Evolutionary conservation across 2,113 vertebrate species (phyloP).

Genomic region (Cyprinus carpio): DNA sequence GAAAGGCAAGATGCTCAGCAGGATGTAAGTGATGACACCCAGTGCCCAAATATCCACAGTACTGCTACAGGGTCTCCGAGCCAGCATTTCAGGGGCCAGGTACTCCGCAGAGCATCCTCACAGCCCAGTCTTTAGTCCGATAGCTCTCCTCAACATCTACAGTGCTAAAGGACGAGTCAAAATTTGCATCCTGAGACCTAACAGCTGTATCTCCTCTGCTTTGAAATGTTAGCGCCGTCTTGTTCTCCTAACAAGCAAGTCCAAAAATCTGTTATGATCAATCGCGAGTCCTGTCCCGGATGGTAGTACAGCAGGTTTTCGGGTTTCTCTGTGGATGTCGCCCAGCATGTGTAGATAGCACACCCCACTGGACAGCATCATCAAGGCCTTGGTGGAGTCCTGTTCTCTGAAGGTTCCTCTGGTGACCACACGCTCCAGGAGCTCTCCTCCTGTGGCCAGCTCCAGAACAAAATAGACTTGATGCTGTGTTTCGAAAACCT

Average conservation of each 20-base stretch:
- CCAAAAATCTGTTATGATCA: slow-evolving; percentile 73
- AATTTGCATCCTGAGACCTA: neutral
- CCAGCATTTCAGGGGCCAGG: slow-evolving; percentile 70
- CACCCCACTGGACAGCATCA: slow-evolving; percentile 66
- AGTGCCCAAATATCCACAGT: slow-evolving; percentile 72
- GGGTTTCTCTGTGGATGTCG: slow-evolving; percentile 69
- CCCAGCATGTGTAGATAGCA: slow-evolving; percentile 68
- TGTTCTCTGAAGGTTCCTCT: slow-evolving; percentile 68
- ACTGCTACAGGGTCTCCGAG: slow-evolving; percentile 58
- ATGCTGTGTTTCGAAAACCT: slow-evolving; percentile 69
- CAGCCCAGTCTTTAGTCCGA: slow-evolving; percentile 16
- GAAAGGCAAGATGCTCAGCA: slow-evolving; percentile 72
- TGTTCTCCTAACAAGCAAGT: slow-evolving; percentile 60
- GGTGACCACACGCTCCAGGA: slow-evolving; percentile 69
- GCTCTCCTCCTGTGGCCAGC: slow-evolving; percentile 68
- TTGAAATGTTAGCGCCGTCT: neutral
- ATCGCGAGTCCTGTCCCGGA: slow-evolving; percentile 65
- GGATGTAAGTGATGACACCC: slow-evolving; percentile 68
- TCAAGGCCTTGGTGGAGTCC: slow-evolving; percentile 67
- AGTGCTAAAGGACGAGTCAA: neutral
- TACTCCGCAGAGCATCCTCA: slow-evolving; percentile 65
- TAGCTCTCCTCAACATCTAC: neutral
- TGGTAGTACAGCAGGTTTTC: slow-evolving; percentile 73
- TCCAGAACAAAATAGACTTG: slow-evolving; percentile 70
- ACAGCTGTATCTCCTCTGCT: neutral